Conservation (phyloP, 2,888 invertebrate genomes). For the Empis livida region DNA sequence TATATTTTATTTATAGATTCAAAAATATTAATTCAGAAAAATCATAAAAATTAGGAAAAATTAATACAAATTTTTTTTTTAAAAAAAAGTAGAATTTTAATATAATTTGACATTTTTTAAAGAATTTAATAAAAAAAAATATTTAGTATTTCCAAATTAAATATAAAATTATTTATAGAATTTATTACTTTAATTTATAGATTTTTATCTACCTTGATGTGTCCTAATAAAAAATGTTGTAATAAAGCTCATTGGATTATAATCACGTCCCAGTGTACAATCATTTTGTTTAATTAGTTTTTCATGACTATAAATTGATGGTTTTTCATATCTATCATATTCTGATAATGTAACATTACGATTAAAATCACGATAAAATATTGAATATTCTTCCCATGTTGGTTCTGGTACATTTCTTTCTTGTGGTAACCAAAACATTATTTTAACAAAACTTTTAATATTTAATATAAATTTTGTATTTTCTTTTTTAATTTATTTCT, state of each 20-base stretch:
- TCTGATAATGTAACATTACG: conserved; percentile 37
- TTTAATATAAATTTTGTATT: conserved; percentile 1
- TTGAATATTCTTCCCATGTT: conserved; percentile 39
- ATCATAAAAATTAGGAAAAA: no score
- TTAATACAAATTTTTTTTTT: no score
- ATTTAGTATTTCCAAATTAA: no score
- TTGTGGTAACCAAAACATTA: conserved; percentile 32
- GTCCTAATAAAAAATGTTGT: conserved; percentile 35
- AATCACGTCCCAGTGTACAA: conserved; percentile 31
- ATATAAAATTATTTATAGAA: no score
- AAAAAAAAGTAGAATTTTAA: no score
- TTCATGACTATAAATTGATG: conserved; percentile 30
- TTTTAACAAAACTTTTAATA: conserved; percentile 16
- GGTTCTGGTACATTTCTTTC: conserved; percentile 35
- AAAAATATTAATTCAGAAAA: no score
- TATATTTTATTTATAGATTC: no score
- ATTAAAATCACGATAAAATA: conserved; percentile 32
- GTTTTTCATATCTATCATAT: conserved; percentile 33
- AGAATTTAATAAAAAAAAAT: no score
- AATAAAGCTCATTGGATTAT: conserved; percentile 34
- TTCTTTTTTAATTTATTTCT: conserved; percentile 2
- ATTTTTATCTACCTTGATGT: conserved; percentile 33
- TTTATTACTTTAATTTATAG: no score
- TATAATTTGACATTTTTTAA: no score
- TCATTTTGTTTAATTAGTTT: conserved; percentile 29